Conservation (phyloP, 2,888 invertebrate genomes). For the Leptopterna dolabrata region DNA sequence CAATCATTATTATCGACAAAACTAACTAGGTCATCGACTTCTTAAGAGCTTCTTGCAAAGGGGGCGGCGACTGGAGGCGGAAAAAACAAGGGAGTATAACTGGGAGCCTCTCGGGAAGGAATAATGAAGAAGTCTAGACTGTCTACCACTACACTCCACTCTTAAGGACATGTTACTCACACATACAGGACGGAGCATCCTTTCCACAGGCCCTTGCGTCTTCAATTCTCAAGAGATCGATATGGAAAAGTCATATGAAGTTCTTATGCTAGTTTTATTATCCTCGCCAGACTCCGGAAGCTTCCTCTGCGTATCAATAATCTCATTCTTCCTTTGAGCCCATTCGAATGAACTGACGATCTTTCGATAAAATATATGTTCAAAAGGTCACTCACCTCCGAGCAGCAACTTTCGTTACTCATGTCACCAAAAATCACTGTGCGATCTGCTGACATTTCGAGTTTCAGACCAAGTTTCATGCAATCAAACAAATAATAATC, state of each 20-base stretch:
- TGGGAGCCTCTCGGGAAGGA: conserved; percentile 32
- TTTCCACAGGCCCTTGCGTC: neutral
- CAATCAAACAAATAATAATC: too few species aligned
- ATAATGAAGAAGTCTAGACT: conserved; percentile 54
- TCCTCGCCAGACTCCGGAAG: neutral
- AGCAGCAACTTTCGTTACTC: too few species aligned
- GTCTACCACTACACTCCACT: neutral
- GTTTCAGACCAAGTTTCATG: too few species aligned
- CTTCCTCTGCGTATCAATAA: neutral
- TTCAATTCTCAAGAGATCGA: conserved; percentile 22
- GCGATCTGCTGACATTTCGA: too few species aligned
- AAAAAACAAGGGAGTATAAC: conserved; percentile 56
- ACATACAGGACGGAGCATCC: neutral
- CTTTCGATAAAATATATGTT: neutral
- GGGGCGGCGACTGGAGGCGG: conserved; percentile 31
- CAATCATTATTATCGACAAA: conserved; percentile 55
- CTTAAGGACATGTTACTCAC: neutral
- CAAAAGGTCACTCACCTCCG: neutral
- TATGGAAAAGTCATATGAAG: conserved; percentile 19
- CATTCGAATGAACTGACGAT: neutral
- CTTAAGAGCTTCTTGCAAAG: conserved; percentile 29
- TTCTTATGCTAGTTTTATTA: neutral
- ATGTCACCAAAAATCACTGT: too few species aligned
- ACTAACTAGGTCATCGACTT: conserved; percentile 54
- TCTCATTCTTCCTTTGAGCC: neutral